A percentile compares a stretch with the other conserved stretches of the same genome.
Evolutionary conservation across 1,140 invertebrate species (phyloP).

Genomic region (Drosophila athabasca): DNA sequence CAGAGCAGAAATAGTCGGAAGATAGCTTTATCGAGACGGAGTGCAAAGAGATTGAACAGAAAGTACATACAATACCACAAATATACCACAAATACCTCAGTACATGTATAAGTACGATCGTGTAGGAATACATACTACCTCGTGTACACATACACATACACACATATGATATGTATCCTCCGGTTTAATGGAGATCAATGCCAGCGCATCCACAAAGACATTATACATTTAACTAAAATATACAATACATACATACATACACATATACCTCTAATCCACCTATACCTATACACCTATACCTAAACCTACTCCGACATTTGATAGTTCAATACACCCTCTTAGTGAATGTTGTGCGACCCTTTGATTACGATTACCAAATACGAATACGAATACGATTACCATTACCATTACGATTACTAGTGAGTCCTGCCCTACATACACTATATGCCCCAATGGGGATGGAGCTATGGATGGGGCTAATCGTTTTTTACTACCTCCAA

Average conservation of each 20-base stretch:
- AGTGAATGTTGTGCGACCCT: constrained; percentile 71
- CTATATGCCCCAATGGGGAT: too few relatives aligned
- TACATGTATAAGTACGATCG: constrained; percentile 76
- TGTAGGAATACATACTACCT: constrained; percentile 55
- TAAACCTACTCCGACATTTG: constrained; percentile 49
- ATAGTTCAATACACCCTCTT: constrained; percentile 73
- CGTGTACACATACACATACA: constrained; percentile 72
- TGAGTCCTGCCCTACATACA: too few relatives aligned
- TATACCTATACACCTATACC: constrained; percentile 10
- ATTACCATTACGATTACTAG: background rate
- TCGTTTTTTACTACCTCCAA: constrained; percentile 74
- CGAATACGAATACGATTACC: constrained; percentile 23
- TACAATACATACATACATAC: constrained; percentile 50
- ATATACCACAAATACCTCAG: constrained; percentile 82
- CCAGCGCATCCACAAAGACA: constrained; percentile 4
- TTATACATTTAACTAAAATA: constrained; percentile 68
- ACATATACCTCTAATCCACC: constrained; percentile 5
- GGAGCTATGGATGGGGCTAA: background rate
- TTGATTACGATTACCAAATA: constrained; percentile 42
- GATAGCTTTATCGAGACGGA: constrained; percentile 71
- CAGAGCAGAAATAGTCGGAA: constrained; percentile 1
- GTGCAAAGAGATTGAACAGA: constrained; percentile 69
- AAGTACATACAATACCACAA: constrained; percentile 80
- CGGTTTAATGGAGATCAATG: too few relatives aligned
- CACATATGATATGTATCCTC: constrained; percentile 28